Evolutionary conservation across 2,797 vertebrate species (phyloP), one percentile per base, ranked within the genome.

Genomic region (Sebastes kiyomatsui): DNA sequence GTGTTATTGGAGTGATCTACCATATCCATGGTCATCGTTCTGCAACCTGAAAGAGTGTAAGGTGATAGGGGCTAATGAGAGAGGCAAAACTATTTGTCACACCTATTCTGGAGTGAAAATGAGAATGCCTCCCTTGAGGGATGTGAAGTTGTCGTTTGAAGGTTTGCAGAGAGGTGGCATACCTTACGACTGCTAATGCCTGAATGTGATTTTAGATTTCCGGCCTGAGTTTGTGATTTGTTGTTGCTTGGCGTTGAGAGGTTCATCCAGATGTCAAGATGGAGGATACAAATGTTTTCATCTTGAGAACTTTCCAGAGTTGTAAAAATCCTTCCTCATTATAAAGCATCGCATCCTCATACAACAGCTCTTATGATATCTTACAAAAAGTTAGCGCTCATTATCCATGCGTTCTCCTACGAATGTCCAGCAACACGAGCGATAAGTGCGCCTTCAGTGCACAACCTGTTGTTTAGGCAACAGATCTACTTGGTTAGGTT

Each of bases 191-290:
- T 58, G 4, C 27, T 42, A 6, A 65, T 16, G 75, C 56, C 35
- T 3, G 1, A 23, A 22, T 32, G 2, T 7, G 33, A 42, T 35
- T 79, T 65, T 35, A 49, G 27, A 71, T 59, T 58, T 71, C 54
- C 60, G 55, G 49, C 66, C 25, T 8, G 4, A 55, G 67, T 55
- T 55, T 5, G 25, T 25, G 67, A 67, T 55, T 56, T 59, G 38
- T 32, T 73, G 52, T 60, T 79, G 22, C 52, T 33, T 28, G 59
- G 42, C 46, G 49, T 70, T 86, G 82, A 82, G 78, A 85, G 84
- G 75, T 85, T 70, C 77, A 80, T 86, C 62, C 84, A 74, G 30
- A 69, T 25, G n/a, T 33, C 13, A 16, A 30, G 42, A 49, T 28
- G 42, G 64, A 32, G 60, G 60, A 16, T 11, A 42, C 2, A 25